A percentile compares a stretch with the other conserved stretches of the same genome.
phyloP scores from a whole-genome alignment of 35 echinoderm and acorn worm species.

The Holothuria glaberrima region DNA sequence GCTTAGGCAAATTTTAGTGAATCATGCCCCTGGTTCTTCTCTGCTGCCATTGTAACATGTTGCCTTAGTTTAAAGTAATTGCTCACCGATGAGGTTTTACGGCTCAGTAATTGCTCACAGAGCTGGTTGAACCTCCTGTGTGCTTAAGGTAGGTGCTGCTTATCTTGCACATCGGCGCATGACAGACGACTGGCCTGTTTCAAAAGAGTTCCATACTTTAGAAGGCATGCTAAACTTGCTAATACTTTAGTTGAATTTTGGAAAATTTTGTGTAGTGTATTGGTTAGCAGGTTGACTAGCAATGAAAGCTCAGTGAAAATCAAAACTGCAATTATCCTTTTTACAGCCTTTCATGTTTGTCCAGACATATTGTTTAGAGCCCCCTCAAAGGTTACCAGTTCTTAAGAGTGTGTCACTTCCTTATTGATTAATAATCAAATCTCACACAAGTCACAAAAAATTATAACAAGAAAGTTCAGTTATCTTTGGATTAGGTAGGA shows the following conservation, averaged over 20 bases:
- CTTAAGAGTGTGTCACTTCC: not conserved
- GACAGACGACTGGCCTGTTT: not conserved
- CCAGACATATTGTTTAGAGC: not conserved
- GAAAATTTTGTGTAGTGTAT: not conserved
- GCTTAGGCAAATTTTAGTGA: too few species aligned
- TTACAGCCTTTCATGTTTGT: not conserved
- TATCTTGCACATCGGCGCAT: not conserved
- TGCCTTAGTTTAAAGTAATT: not conserved
- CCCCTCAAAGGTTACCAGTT: not conserved
- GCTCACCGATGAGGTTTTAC: too few species aligned
- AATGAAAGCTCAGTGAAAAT: not conserved
- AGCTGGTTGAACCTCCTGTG: not conserved
- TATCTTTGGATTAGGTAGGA: too few species aligned
- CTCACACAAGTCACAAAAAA: too few species aligned
- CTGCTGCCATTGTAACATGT: not conserved
- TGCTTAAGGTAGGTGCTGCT: not conserved
- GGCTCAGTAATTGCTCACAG: too few species aligned
- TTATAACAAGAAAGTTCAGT: too few species aligned
- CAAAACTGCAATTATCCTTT: not conserved
- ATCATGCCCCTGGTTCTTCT: not conserved
- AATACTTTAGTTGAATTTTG: not conserved
- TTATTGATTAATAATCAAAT: too few species aligned
- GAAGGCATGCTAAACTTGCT: not conserved
- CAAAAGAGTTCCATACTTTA: conserved; percentile 7
- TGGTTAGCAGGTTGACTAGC: not conserved